phyloP scores from a whole-genome alignment of 1,140 invertebrate species.

The Hyles vespertilio region DNA sequence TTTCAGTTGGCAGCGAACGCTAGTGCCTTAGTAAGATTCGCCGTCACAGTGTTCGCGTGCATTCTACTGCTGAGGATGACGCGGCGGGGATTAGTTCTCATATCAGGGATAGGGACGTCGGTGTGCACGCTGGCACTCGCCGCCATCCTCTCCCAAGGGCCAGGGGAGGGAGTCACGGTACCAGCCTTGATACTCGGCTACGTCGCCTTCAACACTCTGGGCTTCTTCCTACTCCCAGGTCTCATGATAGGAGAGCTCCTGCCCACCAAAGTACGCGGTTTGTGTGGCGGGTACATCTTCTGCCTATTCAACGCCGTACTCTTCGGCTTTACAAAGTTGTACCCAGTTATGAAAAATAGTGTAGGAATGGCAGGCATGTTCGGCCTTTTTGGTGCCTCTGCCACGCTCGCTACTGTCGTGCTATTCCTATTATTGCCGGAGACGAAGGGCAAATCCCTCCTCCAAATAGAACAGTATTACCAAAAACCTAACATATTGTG shows the following conservation, averaged over 20 bases:
- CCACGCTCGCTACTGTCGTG: conserved; percentile 80
- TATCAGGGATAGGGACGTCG: conserved; percentile 80
- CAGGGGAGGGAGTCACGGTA: conserved; percentile 62
- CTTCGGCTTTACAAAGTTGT: conserved; percentile 85
- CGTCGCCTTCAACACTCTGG: conserved; percentile 82
- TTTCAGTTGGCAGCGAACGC: conserved; percentile 77
- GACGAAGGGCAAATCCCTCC: conserved; percentile 85
- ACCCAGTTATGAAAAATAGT: conserved; percentile 77
- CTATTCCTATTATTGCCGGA: conserved; percentile 86
- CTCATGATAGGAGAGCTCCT: conserved; percentile 84
- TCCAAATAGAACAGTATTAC: conserved; percentile 89
- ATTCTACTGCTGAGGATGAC: conserved; percentile 78
- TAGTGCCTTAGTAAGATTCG: conserved; percentile 79
- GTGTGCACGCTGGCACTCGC: conserved; percentile 78
- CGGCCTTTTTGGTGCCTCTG: conserved; percentile 81
- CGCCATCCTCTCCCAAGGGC: conserved; percentile 70
- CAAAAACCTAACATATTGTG: conserved; percentile 80
- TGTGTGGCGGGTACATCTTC: conserved; percentile 82
- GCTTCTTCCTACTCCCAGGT: conserved; percentile 82
- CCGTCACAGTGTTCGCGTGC: conserved; percentile 80
- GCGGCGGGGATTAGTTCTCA: conserved; percentile 78
- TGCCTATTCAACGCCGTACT: conserved; percentile 80
- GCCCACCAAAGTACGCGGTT: conserved; percentile 79
- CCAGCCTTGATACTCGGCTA: conserved; percentile 78
- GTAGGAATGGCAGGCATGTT: conserved; percentile 81